A percentile compares a stretch with the other conserved stretches of the same genome.
phyloP scores from a whole-genome alignment of 2,797 vertebrate species.

The Semaprochilodus insignis region DNA sequence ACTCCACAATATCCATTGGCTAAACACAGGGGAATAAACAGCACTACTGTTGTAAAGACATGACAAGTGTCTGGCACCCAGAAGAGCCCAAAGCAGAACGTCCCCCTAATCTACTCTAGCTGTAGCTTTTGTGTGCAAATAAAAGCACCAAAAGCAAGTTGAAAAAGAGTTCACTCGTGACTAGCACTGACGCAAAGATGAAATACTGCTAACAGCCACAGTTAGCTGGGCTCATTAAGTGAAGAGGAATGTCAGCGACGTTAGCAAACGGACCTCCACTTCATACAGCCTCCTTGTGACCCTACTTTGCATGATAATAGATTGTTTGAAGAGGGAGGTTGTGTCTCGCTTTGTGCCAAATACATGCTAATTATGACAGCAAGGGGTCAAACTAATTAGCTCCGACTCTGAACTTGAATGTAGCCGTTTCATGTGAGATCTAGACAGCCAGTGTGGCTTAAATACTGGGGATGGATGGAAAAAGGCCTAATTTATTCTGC shows the following conservation, averaged over 20 bases:
- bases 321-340: conserved; percentile 68
- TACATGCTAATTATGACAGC: conserved; percentile 78
- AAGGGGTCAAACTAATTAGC: conserved; percentile 85
- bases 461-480: not conserved
- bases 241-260: conserved; percentile 29
- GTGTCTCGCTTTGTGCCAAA: conserved; percentile 56
- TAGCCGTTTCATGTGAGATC: conserved; percentile 63
- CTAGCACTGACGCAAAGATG: not conserved
- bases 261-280: conserved; percentile 16
- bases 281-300: conserved; percentile 59
- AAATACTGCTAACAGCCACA: not conserved
- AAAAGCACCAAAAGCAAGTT: not conserved
- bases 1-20: not conserved
- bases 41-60: not conserved
- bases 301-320: conserved; percentile 74
- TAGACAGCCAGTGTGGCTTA: conserved; percentile 50
- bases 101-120: not conserved
- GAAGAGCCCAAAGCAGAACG: not conserved
- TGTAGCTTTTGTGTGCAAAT: not conserved
- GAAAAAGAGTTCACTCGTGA: not conserved
- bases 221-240: conserved; percentile 36
- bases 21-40: not conserved
- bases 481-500: not conserved
- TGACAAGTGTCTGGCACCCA: not conserved
- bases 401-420: conserved; percentile 74